Evolutionary conservation across 2,888 invertebrate genomes (phyloP).

Genomic region (Andrena chrysosceles): DNA sequence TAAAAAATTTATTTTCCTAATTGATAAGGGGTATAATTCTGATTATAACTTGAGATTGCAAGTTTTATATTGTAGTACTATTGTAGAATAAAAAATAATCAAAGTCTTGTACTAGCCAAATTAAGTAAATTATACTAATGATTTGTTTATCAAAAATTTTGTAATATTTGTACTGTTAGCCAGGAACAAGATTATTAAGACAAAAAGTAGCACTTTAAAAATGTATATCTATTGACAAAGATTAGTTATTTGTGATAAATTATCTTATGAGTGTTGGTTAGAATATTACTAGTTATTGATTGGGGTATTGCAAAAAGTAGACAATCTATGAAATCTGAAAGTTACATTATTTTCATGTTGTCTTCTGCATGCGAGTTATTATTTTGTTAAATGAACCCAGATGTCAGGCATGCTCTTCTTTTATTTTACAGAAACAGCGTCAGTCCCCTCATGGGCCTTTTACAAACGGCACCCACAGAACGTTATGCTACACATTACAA

Average conservation of each 20-base stretch:
- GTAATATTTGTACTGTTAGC: neutral
- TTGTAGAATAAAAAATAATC: neutral
- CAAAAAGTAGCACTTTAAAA: neutral
- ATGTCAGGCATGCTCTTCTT: constrained; percentile 33
- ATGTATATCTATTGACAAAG: neutral
- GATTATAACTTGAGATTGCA: neutral
- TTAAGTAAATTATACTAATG: neutral
- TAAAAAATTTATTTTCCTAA: neutral
- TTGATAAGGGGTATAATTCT: neutral
- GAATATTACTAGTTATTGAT: neutral
- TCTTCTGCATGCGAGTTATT: neutral
- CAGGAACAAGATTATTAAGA: neutral
- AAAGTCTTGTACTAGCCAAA: neutral
- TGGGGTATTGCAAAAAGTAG: too few relatives aligned
- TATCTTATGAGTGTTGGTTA: too few relatives aligned
- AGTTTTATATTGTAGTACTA: neutral
- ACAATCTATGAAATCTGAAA: neutral
- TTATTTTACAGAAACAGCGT: constrained; percentile 73
- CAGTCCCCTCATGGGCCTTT: constrained; percentile 69
- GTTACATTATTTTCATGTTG: neutral
- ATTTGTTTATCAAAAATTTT: neutral
- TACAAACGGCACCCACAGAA: constrained; percentile 83
- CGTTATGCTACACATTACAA: constrained; percentile 92
- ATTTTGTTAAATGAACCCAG: constrained; percentile 27
- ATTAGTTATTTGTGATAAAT: too few relatives aligned